Percentiles rank a stretch among this genome's conserved stretches.
Conservation (phyloP, 1,140 invertebrate species). For the Sogatella furcifera region DNA sequence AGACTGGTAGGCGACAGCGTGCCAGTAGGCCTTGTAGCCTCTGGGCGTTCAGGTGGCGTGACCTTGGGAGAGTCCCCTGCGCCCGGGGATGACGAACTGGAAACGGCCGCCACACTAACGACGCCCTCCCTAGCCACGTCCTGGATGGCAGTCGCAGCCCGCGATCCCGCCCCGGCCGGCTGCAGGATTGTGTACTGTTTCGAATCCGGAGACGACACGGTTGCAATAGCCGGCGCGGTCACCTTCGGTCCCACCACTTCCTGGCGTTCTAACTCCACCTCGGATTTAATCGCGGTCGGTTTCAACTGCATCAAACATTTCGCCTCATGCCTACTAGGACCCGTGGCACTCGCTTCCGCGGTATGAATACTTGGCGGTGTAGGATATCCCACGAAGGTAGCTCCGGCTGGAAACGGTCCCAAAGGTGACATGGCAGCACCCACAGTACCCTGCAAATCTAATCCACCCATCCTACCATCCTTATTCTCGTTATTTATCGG, state of each 20-base stretch:
- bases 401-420: conserved; percentile 48
- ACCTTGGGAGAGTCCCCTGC: conserved; percentile 8
- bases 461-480: conserved; percentile 35
- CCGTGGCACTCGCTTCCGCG: conserved; percentile 28
- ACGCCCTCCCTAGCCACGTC: conserved; percentile 56
- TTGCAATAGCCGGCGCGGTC: too few relatives aligned
- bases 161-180: conserved; percentile 60
- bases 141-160: conserved; percentile 64
- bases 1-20: conserved; percentile 60
- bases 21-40: conserved; percentile 27
- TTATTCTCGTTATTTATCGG: conserved; percentile 39
- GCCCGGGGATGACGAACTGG: conserved; percentile 29
- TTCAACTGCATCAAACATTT: conserved; percentile 37
- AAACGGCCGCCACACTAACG: conserved; percentile 50
- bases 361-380: conserved; percentile 31
- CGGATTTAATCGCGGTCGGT: conserved; percentile 26
- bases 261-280: conserved; percentile 32
- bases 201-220: conserved; percentile 31
- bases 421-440: conserved; percentile 34
- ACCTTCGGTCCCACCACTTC: conserved; percentile 6
- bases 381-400: conserved; percentile 52
- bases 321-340: conserved; percentile 23
- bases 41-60: conserved; percentile 30
- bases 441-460: conserved; percentile 30
- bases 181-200: conserved; percentile 76